phyloP scores from a whole-genome alignment of 2,888 invertebrate genomes.

The Cecidostiba fungosa region DNA sequence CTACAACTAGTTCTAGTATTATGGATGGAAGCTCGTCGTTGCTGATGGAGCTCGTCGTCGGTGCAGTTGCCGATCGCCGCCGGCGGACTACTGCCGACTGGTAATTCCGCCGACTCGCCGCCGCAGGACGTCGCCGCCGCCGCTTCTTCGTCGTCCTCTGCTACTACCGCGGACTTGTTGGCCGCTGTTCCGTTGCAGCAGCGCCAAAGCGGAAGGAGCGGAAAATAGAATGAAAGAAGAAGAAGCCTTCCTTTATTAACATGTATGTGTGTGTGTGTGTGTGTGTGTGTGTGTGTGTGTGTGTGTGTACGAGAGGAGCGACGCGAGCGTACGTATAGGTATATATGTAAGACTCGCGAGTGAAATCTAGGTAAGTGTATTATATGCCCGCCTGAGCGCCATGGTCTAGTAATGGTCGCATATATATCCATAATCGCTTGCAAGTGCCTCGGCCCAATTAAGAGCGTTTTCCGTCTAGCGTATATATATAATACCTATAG shows the following conservation, averaged over 20 bases:
- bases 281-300: no score
- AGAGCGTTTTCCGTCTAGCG: neutral
- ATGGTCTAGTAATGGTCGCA: slow-evolving; percentile 79
- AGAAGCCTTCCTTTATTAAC: slow-evolving; percentile 24
- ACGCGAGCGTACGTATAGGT: no score
- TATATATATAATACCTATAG: no score
- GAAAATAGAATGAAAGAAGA: neutral
- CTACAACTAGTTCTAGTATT: slow-evolving; percentile 22
- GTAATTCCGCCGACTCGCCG: slow-evolving; percentile 58
- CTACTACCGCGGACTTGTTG: slow-evolving; percentile 75
- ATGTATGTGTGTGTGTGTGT: slow-evolving; percentile 34
- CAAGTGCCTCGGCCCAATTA: slow-evolving; percentile 60
- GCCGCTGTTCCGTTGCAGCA: slow-evolving; percentile 75
- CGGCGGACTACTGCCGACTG: slow-evolving; percentile 76
- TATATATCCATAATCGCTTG: slow-evolving; percentile 74
- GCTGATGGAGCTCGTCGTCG: slow-evolving; percentile 8
- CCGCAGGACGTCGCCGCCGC: slow-evolving; percentile 69
- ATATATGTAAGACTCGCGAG: no score
- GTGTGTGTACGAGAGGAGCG: slow-evolving; percentile 62
- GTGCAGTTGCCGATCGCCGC: slow-evolving; percentile 68
- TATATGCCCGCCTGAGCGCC: slow-evolving; percentile 78
- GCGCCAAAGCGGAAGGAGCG: slow-evolving; percentile 65
- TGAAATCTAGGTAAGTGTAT: slow-evolving; percentile 81
- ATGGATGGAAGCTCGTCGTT: slow-evolving; percentile 7
- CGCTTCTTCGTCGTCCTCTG: slow-evolving; percentile 66